Evolutionary conservation across 2,797 vertebrate species (phyloP).

Genomic region (Sebastiscus tertius): DNA sequence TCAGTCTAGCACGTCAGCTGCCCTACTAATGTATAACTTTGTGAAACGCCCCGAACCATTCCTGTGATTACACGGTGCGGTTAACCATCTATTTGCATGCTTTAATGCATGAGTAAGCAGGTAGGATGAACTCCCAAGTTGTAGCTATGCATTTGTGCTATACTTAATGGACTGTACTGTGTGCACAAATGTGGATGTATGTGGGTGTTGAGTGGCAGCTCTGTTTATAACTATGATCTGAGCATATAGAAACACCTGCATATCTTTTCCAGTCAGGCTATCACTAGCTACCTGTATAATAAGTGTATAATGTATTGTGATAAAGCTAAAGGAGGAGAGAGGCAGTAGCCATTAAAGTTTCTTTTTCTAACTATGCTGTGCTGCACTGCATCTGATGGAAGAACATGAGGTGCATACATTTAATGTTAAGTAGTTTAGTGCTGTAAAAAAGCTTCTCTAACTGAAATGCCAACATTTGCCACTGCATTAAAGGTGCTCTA

Average conservation of each 20-base stretch:
- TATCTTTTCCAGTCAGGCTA: not conserved
- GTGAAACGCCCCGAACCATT: not conserved
- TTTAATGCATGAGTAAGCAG: constrained; percentile 16
- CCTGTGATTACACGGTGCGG: not conserved
- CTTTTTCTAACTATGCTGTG: not conserved
- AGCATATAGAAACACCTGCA: not conserved
- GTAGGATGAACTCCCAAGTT: constrained; percentile 14
- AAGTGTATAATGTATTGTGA: not conserved
- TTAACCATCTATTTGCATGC: constrained; percentile 18
- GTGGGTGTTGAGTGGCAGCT: constrained; percentile 10
- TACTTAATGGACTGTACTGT: not conserved
- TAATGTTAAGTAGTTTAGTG: not conserved
- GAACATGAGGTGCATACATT: not conserved
- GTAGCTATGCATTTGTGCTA: constrained; percentile 17
- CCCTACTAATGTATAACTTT: not conserved
- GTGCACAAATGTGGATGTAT: not conserved
- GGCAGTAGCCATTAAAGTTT: not conserved
- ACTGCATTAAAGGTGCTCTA: not conserved
- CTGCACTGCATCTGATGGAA: not conserved
- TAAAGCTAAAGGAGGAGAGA: not conserved
- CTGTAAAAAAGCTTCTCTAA: not conserved
- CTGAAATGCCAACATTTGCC: not conserved
- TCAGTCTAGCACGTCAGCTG: not conserved
- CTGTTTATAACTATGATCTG: constrained; percentile 8
- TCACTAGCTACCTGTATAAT: not conserved